Conservation (phyloP, 2,797 vertebrate genomes). For the Champsocephalus gunnari region DNA sequence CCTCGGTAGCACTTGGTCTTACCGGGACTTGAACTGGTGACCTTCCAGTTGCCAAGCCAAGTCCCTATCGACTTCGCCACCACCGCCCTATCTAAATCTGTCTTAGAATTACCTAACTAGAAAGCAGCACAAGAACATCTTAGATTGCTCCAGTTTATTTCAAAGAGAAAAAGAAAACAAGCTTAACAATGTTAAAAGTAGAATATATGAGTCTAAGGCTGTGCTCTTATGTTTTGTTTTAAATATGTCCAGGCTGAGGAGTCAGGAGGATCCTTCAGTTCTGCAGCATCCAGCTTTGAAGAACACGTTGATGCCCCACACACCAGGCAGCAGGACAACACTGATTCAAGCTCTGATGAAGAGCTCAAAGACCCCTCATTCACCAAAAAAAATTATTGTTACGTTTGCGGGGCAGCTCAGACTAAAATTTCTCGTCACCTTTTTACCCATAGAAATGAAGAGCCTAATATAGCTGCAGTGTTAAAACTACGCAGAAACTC, state of each 20-base stretch:
- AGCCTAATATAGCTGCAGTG: conserved; percentile 54
- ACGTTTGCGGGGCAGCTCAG: conserved; percentile 56
- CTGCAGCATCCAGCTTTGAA: background rate
- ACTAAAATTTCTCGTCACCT: conserved; percentile 68
- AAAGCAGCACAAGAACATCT: too few relatives aligned
- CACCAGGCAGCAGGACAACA: background rate
- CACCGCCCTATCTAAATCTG: too few relatives aligned
- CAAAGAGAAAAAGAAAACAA: too few relatives aligned
- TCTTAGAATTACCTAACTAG: too few relatives aligned
- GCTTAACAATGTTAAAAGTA: too few relatives aligned
- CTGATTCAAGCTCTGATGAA: conserved; percentile 5
- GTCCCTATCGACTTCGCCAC: too few relatives aligned
- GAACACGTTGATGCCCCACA: background rate
- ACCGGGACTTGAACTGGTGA: too few relatives aligned
- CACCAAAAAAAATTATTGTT: conserved; percentile 63
- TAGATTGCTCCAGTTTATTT: too few relatives aligned
- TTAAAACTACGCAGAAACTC: conserved; percentile 38
- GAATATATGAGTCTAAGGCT: too few relatives aligned
- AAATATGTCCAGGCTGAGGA: conserved; percentile 39
- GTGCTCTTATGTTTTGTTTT: background rate
- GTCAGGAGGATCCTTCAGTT: conserved; percentile 11
- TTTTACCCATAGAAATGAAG: conserved; percentile 43
- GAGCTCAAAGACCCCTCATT: background rate
- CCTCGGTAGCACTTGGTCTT: too few relatives aligned
- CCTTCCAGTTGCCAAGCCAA: too few relatives aligned